These are phyloP conservation scores for Caenorhabditis sinica DNA, from an alignment of 2,888 invertebrate genomes.

Conservation along the genomic window DNA sequence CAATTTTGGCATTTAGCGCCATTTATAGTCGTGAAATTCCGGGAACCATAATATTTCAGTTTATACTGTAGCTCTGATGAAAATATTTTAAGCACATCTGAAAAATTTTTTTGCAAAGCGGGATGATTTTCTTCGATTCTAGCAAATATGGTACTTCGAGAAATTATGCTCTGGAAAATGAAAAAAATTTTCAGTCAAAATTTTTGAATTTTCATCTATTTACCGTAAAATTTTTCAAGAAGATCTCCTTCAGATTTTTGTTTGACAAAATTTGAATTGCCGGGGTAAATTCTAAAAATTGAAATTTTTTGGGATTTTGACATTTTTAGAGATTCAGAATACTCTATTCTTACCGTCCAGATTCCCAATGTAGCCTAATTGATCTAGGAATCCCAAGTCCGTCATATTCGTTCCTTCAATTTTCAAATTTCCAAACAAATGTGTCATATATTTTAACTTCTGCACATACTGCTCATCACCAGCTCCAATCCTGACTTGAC, in stretches of 20 bases:
- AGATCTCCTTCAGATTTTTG: background rate
- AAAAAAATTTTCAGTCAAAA: no score
- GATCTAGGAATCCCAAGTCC: background rate
- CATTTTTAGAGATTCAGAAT: background rate
- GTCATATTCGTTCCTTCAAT: background rate
- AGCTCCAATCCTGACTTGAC: background rate
- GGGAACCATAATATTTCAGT: background rate
- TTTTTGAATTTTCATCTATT: background rate
- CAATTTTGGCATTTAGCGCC: no score
- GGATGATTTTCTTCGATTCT: background rate
- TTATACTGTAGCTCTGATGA: background rate
- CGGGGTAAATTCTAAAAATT: background rate
- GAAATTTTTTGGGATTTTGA: no score
- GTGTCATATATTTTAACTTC: background rate
- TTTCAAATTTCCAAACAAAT: conserved; percentile 2
- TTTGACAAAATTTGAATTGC: background rate
- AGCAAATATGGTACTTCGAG: background rate
- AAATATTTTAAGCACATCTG: background rate
- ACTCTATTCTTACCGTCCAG: background rate
- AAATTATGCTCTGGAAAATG: conserved; percentile 19
- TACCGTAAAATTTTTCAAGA: no score
- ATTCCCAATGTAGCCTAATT: background rate
- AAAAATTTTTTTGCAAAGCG: background rate
- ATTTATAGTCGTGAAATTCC: no score
- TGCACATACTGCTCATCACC: conserved; percentile 1